Base-by-base conservation (phyloP, 1,140 invertebrate genomes). In the Drosophila bocqueti region DNA sequence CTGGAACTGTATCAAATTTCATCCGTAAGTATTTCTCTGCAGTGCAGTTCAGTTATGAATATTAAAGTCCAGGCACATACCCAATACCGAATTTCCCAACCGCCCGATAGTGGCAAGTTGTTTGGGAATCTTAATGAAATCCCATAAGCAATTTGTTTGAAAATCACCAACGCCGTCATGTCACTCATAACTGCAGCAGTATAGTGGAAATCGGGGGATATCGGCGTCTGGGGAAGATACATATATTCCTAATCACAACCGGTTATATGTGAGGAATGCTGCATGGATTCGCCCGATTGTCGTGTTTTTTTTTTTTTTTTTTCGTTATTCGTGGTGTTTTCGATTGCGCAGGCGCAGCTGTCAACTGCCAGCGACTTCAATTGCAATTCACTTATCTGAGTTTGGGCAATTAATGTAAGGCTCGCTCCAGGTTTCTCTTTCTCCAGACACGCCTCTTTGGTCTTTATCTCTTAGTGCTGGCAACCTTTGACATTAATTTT, bases 331-430 rank as follows among this genome's bases (percentile, higher is more conserved):
- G n/a, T 34, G 38, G 67, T 45, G 46, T 65, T 49, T 64, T 45
- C 62, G 54, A 82, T 74, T 82, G 79, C 80, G 80, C 80, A 82
- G 62, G 36, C 80, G 75, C 80, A 74, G 73, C 80, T 83, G 76
- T 83, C 76, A 76, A 71, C 54, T 83, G n/a, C 42, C 52, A 57
- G 36, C 34, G 24, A 61, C 21, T 40, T 26, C 13, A 45, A 55
- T 77, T 55, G 63, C 42, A 62, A 59, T 40, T 59, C n/a, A 76
- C 43, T 78, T 68, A 76, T 58, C 46, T 26, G 26, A 43, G 47
- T 64, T 78, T 73, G 47, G 59, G 62, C 54, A 82, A 73, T 59
- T 63, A 38, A 50, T 45, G 58, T 58, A 62, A 16, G 15, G 55
- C 26, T 29, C 55, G 34, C 36, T 43, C n/a, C 2, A 31, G 40